Base-by-base conservation (phyloP, 2,888 invertebrate genomes). In the Carpatolechia fugitivella region DNA sequence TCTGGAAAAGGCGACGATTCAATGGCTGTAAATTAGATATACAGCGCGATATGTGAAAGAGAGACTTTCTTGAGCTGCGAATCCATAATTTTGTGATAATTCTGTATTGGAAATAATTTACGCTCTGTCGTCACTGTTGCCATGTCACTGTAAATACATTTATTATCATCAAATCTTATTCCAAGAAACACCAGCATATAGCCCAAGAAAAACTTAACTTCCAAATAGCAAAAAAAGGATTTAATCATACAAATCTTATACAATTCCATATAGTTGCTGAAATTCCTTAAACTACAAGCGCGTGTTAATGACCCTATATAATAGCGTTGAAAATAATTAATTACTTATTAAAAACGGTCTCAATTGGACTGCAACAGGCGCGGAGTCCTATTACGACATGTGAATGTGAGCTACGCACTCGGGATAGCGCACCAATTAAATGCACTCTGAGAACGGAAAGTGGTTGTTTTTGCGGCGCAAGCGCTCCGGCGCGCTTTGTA, bases 371-470 rank as follows among this genome's bases (percentile, higher is more conserved):
- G 54, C 51, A 56, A 52, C 55, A 58, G 54, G 55, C 24, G 36
- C 58, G 56, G 59, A 52, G 35, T 46, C 48, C 60, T 59, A 56
- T 58, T 55, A 52, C 57, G 48, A n/a, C n/a, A n/a, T n/a, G n/a
- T 6, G 54, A 58, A 41, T 62, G 63, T 61, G 60, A 56, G 49
- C 60, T 52, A 61, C 61, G 61, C 61, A 64, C 64, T 62, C 52
- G 56, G 56, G 51, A 63, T 68, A 65, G 66, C 65, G 64, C 65
- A 74, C 79, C 82, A 85, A 85, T 86, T 82, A 84, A 82, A 78
- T 69, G 72, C 75, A 74, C 73, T 75, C 73, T 70, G 65, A 73
- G 78, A 77, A 78, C 68, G 74, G 74, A 63, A 66, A 69, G 68
- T 71, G 64, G 68, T 76, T 67, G 76, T 86, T 87, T 86, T 85